Evolutionary conservation across 2,113 vertebrate genomes (phyloP).

Genomic region (Salvator merianae): DNA sequence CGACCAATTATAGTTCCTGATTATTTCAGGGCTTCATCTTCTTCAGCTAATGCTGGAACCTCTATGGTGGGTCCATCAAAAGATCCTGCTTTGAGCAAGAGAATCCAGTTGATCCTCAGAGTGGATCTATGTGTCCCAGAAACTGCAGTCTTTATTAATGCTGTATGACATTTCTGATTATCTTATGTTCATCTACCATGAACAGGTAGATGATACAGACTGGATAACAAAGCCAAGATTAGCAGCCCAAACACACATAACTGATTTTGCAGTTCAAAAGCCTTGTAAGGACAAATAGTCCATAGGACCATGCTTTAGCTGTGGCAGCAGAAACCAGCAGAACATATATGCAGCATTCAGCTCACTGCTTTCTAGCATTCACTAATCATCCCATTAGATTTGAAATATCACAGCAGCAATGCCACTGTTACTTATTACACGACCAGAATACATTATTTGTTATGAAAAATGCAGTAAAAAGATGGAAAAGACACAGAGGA

Average conservation of each 20-base stretch:
- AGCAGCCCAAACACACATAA: neutral
- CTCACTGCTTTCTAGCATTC: neutral
- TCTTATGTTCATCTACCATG: neutral
- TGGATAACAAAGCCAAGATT: neutral
- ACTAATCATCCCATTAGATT: neutral
- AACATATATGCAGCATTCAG: neutral
- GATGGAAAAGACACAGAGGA: constrained; percentile 45
- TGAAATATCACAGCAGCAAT: constrained; percentile 15
- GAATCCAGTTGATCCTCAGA: neutral
- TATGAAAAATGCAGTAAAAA: constrained; percentile 24
- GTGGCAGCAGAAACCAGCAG: neutral
- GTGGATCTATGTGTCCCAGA: neutral
- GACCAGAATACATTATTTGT: constrained; percentile 36
- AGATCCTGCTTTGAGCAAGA: neutral
- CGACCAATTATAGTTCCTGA: neutral
- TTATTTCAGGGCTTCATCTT: neutral
- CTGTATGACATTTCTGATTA: neutral
- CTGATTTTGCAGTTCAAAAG: neutral
- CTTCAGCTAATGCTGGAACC: neutral
- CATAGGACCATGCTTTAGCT: neutral
- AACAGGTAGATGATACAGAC: neutral
- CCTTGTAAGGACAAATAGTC: neutral
- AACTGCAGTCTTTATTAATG: neutral
- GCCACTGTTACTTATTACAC: neutral
- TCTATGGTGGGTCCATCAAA: neutral